Evolutionary conservation across 2,888 invertebrate genomes (phyloP).

Genomic region (Calameuta idolon): DNA sequence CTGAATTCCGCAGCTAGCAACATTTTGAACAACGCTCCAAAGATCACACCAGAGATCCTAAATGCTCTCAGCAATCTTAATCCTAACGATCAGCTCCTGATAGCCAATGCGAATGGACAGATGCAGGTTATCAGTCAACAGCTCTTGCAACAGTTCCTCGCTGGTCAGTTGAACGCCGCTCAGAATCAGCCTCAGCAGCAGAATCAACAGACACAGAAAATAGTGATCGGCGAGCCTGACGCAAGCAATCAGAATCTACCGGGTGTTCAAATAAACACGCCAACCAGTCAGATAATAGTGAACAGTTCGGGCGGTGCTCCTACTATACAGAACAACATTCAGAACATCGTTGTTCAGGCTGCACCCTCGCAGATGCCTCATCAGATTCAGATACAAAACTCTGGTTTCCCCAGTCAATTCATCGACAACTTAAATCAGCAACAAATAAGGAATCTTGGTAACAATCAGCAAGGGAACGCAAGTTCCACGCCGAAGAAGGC

Average conservation of each 20-base stretch:
- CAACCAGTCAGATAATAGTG: constrained; percentile 65
- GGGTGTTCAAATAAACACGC: constrained; percentile 64
- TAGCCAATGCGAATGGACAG: constrained; percentile 64
- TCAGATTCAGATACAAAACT: constrained; percentile 65
- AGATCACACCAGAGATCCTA: constrained; percentile 63
- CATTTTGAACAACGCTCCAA: constrained; percentile 61
- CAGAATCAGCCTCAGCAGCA: constrained; percentile 37
- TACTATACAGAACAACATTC: constrained; percentile 65
- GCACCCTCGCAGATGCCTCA: constrained; percentile 64
- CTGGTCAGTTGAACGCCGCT: constrained; percentile 57
- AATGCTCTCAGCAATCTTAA: constrained; percentile 63
- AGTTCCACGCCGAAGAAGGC: constrained; percentile 52
- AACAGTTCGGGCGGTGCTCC: constrained; percentile 65
- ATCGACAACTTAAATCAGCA: constrained; percentile 65
- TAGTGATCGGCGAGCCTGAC: constrained; percentile 63
- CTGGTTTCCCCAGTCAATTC: constrained; percentile 63
- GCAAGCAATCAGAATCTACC: constrained; percentile 59
- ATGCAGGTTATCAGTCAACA: constrained; percentile 66
- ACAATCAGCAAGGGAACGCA: constrained; percentile 36
- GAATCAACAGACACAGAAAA: constrained; percentile 62
- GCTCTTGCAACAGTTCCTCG: constrained; percentile 59
- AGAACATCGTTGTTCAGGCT: constrained; percentile 65
- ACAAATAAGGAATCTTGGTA: constrained; percentile 59
- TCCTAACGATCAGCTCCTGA: constrained; percentile 63
- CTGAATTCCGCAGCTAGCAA: constrained; percentile 58